Conservation (phyloP, 2,113 vertebrate species). For the Callithrix jacchus region DNA sequence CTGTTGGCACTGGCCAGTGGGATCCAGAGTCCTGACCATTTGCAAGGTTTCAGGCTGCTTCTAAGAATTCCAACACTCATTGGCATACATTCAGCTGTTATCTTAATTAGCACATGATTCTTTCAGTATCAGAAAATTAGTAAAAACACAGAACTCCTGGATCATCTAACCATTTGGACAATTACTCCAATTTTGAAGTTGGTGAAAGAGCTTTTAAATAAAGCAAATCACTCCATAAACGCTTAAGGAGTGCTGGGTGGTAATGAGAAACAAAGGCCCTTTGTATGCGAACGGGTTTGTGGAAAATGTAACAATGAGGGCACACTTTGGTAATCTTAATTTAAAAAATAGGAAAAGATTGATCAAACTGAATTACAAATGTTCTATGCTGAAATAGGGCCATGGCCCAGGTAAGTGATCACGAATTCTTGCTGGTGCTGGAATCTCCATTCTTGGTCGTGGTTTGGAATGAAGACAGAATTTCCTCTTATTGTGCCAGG, state of each 20-base stretch:
- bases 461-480: background rate
- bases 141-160: background rate
- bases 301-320: background rate
- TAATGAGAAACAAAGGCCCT: background rate
- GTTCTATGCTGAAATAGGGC: background rate
- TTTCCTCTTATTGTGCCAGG: background rate
- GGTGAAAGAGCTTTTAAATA: background rate
- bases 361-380: background rate
- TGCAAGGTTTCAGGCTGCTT: background rate
- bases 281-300: background rate
- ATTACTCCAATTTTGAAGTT: background rate
- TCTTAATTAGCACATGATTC: background rate
- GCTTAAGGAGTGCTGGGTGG: background rate
- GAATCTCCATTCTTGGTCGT: background rate
- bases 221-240: background rate
- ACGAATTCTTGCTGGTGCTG: rapidly evolving
- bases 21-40: background rate
- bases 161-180: background rate
- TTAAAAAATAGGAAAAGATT: background rate
- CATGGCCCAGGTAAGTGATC: background rate
- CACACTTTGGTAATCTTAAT: background rate
- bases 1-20: too few species aligned
- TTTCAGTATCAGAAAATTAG: background rate
- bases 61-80: background rate
- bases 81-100: background rate